Conservation (phyloP, 2,113 vertebrate species). For the Melanerpes aurifrons region DNA sequence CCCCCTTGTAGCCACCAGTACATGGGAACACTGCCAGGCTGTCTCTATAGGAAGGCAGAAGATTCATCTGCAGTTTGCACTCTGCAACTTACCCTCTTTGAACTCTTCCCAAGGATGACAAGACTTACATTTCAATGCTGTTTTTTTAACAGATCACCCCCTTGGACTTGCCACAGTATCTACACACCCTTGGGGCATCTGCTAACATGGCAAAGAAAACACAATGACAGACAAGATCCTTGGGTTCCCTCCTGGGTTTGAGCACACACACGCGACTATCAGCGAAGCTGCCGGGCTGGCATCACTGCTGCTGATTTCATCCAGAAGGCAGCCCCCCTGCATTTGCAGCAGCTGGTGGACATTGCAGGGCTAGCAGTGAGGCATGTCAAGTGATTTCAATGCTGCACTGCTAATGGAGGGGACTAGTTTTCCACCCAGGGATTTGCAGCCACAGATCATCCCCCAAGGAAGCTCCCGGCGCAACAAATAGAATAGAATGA, state of each 20-base stretch:
- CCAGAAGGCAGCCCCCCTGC: background rate
- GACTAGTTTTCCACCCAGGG: background rate
- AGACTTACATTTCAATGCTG: background rate
- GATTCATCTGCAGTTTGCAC: background rate
- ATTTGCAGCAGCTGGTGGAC: background rate
- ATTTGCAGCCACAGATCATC: background rate
- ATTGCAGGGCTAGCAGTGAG: background rate
- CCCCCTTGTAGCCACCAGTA: background rate
- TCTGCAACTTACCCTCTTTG: background rate
- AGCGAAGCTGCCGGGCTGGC: accelerated
- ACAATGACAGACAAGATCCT: background rate
- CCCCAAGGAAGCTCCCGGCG: background rate
- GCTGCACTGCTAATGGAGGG: background rate
- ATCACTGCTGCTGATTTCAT: background rate
- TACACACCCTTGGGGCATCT: background rate
- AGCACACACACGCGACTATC: background rate
- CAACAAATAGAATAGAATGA: background rate
- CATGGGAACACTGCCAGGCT: background rate
- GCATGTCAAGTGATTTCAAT: background rate
- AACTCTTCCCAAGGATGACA: background rate
- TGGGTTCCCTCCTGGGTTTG: background rate
- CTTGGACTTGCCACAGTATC: background rate
- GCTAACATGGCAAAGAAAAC: background rate
- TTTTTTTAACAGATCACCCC: background rate
- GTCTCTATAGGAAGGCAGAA: background rate